phyloP scores from a whole-genome alignment of 2,888 invertebrate species.

The Lamellibrachia satsuma region DNA sequence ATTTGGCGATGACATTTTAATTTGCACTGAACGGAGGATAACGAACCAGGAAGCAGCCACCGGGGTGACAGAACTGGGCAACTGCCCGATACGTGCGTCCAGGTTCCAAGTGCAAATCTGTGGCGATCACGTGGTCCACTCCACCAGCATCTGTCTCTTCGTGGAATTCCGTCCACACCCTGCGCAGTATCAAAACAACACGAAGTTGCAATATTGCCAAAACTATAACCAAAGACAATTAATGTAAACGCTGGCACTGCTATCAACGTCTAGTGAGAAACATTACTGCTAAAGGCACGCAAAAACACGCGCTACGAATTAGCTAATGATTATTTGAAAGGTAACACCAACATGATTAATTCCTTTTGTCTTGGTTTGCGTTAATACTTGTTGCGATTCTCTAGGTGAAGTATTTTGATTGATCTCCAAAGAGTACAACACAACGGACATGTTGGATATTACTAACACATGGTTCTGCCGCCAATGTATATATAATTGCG shows the following conservation, averaged over 20 bases:
- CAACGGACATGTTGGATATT: too few relatives aligned
- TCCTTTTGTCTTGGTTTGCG: too few relatives aligned
- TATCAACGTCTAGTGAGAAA: neutral
- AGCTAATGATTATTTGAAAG: too few relatives aligned
- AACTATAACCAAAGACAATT: neutral
- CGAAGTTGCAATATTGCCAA: neutral
- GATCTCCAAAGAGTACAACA: too few relatives aligned
- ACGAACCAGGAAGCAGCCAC: neutral
- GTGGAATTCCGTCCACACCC: neutral
- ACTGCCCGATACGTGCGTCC: neutral
- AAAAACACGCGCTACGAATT: neutral
- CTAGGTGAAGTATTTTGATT: too few relatives aligned
- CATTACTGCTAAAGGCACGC: neutral
- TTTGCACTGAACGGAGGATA: neutral
- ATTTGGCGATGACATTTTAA: neutral
- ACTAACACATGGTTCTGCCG: too few relatives aligned
- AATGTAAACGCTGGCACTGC: neutral
- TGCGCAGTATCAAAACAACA: neutral
- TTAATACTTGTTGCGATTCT: too few relatives aligned
- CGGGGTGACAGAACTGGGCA: neutral
- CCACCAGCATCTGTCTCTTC: neutral
- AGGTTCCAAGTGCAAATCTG: neutral
- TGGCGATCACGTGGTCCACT: neutral
- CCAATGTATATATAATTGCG: too few relatives aligned
- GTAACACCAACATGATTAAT: too few relatives aligned